Evolutionary conservation across 2,113 vertebrate species (phyloP).

Genomic region (Nyctereutes procyonoides): DNA sequence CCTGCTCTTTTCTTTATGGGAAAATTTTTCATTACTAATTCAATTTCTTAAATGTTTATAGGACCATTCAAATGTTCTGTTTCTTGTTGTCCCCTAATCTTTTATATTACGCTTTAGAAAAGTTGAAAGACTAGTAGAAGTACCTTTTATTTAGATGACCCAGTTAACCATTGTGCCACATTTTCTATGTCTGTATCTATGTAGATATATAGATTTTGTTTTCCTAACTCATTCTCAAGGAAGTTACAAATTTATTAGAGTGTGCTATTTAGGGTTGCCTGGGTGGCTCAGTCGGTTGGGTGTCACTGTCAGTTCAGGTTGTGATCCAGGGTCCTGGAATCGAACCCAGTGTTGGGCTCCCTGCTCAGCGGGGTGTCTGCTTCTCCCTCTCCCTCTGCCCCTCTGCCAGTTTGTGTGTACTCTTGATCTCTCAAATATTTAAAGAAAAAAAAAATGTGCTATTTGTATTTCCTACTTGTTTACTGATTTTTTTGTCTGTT

Average conservation of each 20-base stretch:
- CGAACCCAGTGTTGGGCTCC: too few relatives aligned
- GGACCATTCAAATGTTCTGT: not conserved
- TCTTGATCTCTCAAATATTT: too few relatives aligned
- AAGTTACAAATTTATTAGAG: not conserved
- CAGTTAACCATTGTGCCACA: not conserved
- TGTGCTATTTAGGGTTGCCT: too few relatives aligned
- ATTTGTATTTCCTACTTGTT: not conserved
- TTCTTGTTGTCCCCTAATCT: not conserved
- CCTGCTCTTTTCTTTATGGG: constrained; percentile 34
- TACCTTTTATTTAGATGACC: not conserved
- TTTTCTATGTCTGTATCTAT: constrained; percentile 17
- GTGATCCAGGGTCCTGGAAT: too few relatives aligned
- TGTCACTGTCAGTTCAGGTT: too few relatives aligned
- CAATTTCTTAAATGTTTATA: constrained; percentile 14
- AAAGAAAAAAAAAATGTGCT: not conserved
- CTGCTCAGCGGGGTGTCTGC: too few relatives aligned
- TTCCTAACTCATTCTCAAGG: not conserved
- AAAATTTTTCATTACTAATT: constrained; percentile 26
- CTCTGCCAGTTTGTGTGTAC: too few relatives aligned
- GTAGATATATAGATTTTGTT: not conserved
- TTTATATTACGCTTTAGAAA: constrained; percentile 31
- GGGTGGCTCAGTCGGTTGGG: too few relatives aligned
- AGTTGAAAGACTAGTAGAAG: not conserved
- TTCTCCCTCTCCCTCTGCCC: too few relatives aligned
- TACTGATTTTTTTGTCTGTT: constrained; percentile 50